Conservation (phyloP, 2,888 invertebrate species). For the Lamproptera curius region DNA sequence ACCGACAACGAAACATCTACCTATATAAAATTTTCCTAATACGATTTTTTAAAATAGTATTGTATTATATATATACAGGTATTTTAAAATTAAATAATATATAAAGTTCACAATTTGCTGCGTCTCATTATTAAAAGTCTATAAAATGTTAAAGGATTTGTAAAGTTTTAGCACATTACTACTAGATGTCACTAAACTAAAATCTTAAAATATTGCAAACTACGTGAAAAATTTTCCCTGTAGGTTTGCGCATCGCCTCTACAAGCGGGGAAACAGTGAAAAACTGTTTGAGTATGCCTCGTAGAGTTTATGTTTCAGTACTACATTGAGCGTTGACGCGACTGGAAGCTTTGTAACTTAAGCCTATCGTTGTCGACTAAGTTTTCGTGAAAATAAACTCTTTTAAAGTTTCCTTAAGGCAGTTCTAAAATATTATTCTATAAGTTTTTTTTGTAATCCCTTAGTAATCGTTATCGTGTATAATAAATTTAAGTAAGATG, state of each 20-base stretch:
- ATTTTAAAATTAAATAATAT: too few species aligned
- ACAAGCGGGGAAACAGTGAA: constrained; percentile 51
- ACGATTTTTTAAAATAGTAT: too few species aligned
- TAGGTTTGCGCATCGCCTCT: constrained; percentile 61
- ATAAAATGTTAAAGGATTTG: too few species aligned
- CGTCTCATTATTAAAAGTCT: too few species aligned
- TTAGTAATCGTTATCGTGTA: background rate
- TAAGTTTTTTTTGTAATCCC: background rate
- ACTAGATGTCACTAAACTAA: constrained; percentile 39
- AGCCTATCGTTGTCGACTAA: constrained; percentile 27
- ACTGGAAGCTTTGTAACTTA: constrained; percentile 33
- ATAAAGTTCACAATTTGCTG: too few species aligned
- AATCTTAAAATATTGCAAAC: constrained; percentile 32
- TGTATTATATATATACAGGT: too few species aligned
- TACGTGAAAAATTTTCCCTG: constrained; percentile 58
- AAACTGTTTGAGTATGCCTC: constrained; percentile 51
- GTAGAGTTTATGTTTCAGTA: constrained; percentile 53
- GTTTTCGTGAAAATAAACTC: constrained; percentile 43
- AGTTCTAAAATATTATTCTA: background rate
- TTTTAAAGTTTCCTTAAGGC: constrained; percentile 8
- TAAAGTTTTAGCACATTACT: constrained; percentile 12
- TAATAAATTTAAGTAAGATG: constrained; percentile 12
- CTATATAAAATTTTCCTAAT: too few species aligned
- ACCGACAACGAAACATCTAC: too few species aligned
- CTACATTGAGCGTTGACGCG: constrained; percentile 49